Evolutionary conservation across 2,888 invertebrate genomes (phyloP).

Genomic region (Cantharis nigra): DNA sequence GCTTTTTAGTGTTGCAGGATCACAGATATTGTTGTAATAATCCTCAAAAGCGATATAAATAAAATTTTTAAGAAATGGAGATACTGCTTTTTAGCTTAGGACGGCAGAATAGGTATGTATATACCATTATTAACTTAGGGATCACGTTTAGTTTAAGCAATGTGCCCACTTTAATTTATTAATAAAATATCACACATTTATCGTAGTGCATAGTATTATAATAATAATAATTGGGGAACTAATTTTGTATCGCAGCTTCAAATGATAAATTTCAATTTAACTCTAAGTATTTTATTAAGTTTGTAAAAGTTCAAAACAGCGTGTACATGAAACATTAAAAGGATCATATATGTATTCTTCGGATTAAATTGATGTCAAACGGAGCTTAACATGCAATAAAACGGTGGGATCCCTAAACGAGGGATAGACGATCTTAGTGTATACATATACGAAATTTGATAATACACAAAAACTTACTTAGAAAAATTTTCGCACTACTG

Average conservation of each 20-base stretch:
- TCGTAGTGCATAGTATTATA: background rate
- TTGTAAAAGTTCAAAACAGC: conserved; percentile 7
- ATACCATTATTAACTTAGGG: background rate
- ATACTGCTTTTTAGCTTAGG: too few relatives aligned
- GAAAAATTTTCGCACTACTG: conserved; percentile 22
- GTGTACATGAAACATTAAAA: conserved; percentile 26
- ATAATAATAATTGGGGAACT: background rate
- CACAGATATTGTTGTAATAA: too few relatives aligned
- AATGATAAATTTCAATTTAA: background rate
- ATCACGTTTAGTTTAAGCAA: conserved; percentile 2
- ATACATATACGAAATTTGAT: conserved; percentile 25
- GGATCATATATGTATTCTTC: conserved; percentile 25
- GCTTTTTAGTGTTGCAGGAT: too few relatives aligned
- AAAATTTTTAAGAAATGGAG: too few relatives aligned
- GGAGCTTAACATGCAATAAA: conserved; percentile 29
- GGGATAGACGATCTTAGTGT: conserved; percentile 18
- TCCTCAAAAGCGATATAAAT: too few relatives aligned
- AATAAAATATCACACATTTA: background rate
- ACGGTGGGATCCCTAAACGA: conserved; percentile 17
- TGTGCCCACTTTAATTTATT: background rate
- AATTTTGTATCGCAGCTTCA: too few relatives aligned
- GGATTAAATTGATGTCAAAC: conserved; percentile 24
- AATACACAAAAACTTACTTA: conserved; percentile 39
- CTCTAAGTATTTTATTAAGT: background rate
- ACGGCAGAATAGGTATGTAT: too few relatives aligned